A percentile compares a stretch with the other conserved stretches of the same genome.
Conservation (phyloP, 2,888 invertebrate genomes). For the Chrysomela aeneicollis region DNA sequence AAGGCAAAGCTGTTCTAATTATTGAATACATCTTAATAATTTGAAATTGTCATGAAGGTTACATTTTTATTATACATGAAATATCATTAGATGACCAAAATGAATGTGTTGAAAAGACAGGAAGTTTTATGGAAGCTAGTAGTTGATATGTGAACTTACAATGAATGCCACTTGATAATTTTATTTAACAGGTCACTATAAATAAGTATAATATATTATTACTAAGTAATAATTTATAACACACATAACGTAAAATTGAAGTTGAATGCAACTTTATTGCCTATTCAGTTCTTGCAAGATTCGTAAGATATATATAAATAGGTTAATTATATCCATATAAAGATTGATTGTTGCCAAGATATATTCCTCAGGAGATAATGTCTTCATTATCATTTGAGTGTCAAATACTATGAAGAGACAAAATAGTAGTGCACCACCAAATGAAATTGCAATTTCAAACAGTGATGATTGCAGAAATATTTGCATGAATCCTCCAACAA, state of each 20-base stretch:
- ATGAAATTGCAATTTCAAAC: slow-evolving; percentile 74
- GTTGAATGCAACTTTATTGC: slow-evolving; percentile 25
- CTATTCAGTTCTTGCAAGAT: slow-evolving; percentile 65
- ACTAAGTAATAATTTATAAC: no score
- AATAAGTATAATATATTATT: no score
- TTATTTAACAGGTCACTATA: no score
- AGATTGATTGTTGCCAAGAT: slow-evolving; percentile 77
- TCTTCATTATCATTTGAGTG: slow-evolving; percentile 84
- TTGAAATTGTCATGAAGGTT: no score
- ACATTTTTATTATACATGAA: no score
- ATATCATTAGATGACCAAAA: background rate
- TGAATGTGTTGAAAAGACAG: no score
- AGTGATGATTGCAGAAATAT: slow-evolving; percentile 76
- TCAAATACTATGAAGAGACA: slow-evolving; percentile 85
- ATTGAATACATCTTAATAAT: no score
- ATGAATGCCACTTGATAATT: no score
- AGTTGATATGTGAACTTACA: no score
- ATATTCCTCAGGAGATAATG: slow-evolving; percentile 78
- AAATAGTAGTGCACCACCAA: slow-evolving; percentile 79
- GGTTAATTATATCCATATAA: slow-evolving; percentile 87
- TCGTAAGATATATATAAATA: slow-evolving; percentile 82
- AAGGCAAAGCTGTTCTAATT: no score
- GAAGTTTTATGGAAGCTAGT: no score
- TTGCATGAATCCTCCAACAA: slow-evolving; percentile 75
- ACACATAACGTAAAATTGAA: no score